These are phyloP conservation scores for Portevinia maculata DNA, from an alignment of 2,888 invertebrate species.

Conservation along the genomic window DNA sequence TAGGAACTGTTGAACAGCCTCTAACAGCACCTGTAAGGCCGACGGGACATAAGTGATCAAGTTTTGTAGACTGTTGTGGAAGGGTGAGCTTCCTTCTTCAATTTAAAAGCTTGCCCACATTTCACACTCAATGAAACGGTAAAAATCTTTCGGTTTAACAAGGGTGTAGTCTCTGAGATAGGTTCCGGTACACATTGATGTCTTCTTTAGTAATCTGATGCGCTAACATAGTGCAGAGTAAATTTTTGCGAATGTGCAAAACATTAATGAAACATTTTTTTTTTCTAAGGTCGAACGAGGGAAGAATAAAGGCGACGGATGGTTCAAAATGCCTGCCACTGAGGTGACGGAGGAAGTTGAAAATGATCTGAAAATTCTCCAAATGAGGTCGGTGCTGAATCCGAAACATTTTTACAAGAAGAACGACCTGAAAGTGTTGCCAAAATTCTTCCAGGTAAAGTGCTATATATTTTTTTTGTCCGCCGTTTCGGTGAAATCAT, in stretches of 20 bases:
- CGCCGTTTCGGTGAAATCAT: no score
- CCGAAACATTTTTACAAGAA: conserved; percentile 98
- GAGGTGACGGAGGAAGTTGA: conserved; percentile 94
- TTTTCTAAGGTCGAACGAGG: conserved; percentile 86
- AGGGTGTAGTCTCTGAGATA: conserved; percentile 76
- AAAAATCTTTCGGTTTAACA: conserved; percentile 53
- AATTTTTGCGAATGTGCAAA: neutral
- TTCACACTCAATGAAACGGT: conserved; percentile 36
- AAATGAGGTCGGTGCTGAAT: conserved; percentile 96
- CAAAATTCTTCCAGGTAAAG: conserved; percentile 96
- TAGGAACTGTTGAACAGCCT: conserved; percentile 78
- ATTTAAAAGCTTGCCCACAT: conserved; percentile 77
- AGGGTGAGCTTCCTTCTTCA: conserved; percentile 71
- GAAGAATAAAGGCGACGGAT: conserved; percentile 92
- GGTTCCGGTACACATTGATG: conserved; percentile 79
- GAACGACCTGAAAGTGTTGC: conserved; percentile 92
- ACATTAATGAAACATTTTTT: neutral
- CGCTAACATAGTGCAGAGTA: neutral
- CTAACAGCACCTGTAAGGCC: conserved; percentile 82
- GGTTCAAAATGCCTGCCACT: conserved; percentile 95
- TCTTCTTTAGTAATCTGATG: conserved; percentile 83
- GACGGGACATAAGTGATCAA: conserved; percentile 78
- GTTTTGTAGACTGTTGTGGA: conserved; percentile 78
- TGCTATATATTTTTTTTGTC: no score
- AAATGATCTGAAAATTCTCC: conserved; percentile 93